These are phyloP conservation scores for Falco punctatus DNA, from an alignment of 2,113 vertebrate genomes.

Conservation along the genomic window DNA sequence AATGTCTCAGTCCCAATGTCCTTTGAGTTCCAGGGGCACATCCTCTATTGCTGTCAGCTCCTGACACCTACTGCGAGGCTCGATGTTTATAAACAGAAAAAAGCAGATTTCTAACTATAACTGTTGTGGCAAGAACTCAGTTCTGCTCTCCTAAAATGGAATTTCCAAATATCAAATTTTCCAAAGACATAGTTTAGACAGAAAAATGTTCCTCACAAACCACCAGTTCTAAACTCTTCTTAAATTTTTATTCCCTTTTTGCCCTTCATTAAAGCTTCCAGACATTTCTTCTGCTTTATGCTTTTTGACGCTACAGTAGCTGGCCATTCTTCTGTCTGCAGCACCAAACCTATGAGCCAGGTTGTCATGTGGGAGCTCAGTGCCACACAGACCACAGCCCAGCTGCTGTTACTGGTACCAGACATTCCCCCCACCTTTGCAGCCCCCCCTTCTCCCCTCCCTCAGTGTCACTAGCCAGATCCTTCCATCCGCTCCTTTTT, in stretches of 20 bases:
- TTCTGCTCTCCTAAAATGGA: neutral
- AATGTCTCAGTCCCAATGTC: neutral
- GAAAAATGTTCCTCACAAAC: neutral
- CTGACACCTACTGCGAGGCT: neutral
- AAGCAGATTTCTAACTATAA: neutral
- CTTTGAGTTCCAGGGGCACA: neutral
- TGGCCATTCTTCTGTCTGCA: neutral
- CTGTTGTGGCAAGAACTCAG: neutral
- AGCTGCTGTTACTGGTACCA: neutral
- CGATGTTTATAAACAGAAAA: neutral
- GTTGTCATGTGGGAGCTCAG: neutral
- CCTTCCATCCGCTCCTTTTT: neutral
- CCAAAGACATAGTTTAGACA: neutral
- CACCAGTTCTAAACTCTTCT: neutral
- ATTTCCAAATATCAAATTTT: neutral
- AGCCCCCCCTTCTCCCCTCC: neutral
- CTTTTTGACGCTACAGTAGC: neutral
- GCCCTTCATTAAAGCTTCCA: neutral
- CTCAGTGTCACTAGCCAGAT: neutral
- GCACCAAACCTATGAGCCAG: neutral
- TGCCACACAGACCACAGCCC: accelerated
- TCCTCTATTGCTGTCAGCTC: neutral
- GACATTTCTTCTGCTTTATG: neutral
- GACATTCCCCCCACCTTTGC: neutral
- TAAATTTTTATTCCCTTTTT: neutral